Evolutionary conservation across 2,888 invertebrate genomes (phyloP), one percentile per base, ranked within the genome.

Genomic region (Muschampia plurimacula): DNA sequence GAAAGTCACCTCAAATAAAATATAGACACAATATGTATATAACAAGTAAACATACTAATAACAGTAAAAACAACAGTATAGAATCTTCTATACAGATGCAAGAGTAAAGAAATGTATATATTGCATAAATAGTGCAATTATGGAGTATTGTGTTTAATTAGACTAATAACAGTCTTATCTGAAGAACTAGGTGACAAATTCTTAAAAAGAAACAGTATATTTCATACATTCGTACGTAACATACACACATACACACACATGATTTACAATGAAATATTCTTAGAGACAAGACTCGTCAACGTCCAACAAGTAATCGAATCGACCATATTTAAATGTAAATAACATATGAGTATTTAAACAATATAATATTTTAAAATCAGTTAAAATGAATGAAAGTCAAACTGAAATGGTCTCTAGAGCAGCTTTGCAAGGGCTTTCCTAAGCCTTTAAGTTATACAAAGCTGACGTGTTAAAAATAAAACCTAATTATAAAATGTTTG

Each of bases 361-460:
- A 39, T 36, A 69, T 28, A 32, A 59, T 32, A 10, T n/a, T n/a
- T 52, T 44, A 10, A 44, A 13, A 36, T 4, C 1, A 2, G 44
- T 59, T 22, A 22, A 60, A 66, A 49, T 15, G 5, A 32, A 59
- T 5, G 46, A 28, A 60, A 60, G 57, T 22, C 28, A 22, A 39
- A 49, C 67, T 67, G 59, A 15, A 44, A 10, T 10, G 59, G 59
- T 69, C 69, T 69, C 69, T 52, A 69, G 69, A 69, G 69, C 49
- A 69, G 69, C 62, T 60, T 9, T 52, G 62, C 36, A 36, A 39
- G 49, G 62, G 39, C 6, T 41, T 22, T 4, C 46, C 3, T 13
- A 39, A 69, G 32, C 49, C 36, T 49, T 39, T 22, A 49, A 22
- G 12, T 8, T 39, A 52, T 36, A 68, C 60, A 46, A 63, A 69